Conservation (phyloP, 2,888 invertebrate genomes). For the Xylota sylvarum region DNA sequence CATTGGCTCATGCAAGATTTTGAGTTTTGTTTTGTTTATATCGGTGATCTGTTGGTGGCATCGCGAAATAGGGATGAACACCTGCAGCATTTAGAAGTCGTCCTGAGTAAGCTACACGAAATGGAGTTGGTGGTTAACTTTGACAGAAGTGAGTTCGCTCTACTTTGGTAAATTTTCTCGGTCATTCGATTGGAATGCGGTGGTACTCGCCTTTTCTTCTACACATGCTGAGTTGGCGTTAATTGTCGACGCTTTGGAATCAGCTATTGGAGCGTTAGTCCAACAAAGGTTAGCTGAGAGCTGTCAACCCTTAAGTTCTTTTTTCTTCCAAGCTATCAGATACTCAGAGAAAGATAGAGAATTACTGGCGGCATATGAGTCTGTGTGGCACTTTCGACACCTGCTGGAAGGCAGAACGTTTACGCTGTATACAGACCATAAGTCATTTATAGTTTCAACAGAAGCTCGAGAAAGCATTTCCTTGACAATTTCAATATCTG, state of each 20-base stretch:
- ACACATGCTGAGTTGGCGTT: no score
- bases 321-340: not conserved
- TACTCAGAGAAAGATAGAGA: slow-evolving; percentile 78
- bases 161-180: no score
- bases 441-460: slow-evolving; percentile 79
- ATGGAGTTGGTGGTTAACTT: no score
- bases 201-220: no score
- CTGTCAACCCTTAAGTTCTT: not conserved
- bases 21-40: slow-evolving; percentile 74
- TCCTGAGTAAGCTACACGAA: no score
- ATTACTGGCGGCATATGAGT: no score
- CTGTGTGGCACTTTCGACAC: slow-evolving; percentile 79
- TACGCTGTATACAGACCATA: slow-evolving; percentile 75
- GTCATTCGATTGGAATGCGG: no score
- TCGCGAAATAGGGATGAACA: slow-evolving; percentile 70
- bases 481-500: slow-evolving; percentile 53
- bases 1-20: not conserved
- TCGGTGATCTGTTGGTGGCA: slow-evolving; percentile 79
- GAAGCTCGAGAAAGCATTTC: slow-evolving; percentile 52
- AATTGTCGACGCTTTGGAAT: no score
- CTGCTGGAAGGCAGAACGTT: slow-evolving; percentile 33
- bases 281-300: not conserved
- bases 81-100: no score
- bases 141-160: no score
- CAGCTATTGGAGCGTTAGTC: no score